Evolutionary conservation across 2,888 invertebrate species (phyloP).

Genomic region (Eupithecia pulchellata): DNA sequence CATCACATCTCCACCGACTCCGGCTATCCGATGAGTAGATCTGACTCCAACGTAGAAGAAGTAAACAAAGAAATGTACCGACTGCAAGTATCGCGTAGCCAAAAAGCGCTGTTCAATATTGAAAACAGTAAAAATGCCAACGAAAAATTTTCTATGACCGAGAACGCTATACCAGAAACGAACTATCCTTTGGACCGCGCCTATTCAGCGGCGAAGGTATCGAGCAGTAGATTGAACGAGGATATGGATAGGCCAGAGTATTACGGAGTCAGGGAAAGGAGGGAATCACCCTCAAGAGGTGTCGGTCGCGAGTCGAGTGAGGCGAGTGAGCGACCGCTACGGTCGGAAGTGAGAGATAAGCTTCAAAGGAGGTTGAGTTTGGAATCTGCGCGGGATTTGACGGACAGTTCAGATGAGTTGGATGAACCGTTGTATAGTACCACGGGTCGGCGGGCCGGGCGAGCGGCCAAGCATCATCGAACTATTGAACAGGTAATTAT

Average conservation of each 20-base stretch:
- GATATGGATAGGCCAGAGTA: slow-evolving; percentile 77
- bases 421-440: slow-evolving; percentile 84
- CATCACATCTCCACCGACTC: slow-evolving; percentile 79
- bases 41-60: slow-evolving; percentile 82
- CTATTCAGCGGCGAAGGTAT: slow-evolving; percentile 79
- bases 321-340: slow-evolving; percentile 69
- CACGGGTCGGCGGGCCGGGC: slow-evolving; percentile 79
- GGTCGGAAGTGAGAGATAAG: slow-evolving; percentile 69
- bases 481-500: slow-evolving; percentile 86
- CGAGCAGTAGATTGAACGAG: slow-evolving; percentile 77
- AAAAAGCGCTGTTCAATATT: slow-evolving; percentile 80
- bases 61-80: slow-evolving; percentile 84
- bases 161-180: slow-evolving; percentile 72
- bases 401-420: slow-evolving; percentile 89
- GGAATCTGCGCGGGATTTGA: slow-evolving; percentile 89
- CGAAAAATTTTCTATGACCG: slow-evolving; percentile 72
- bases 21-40: slow-evolving; percentile 79
- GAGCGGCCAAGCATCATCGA: slow-evolving; percentile 83
- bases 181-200: slow-evolving; percentile 80
- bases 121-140: slow-evolving; percentile 76
- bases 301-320: slow-evolving; percentile 73
- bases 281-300: slow-evolving; percentile 70
- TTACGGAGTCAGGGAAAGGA: slow-evolving; percentile 66
- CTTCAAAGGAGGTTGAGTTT: slow-evolving; percentile 88
- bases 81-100: slow-evolving; percentile 80